Evolutionary conservation across 2,113 vertebrate species (phyloP).

Genomic region (Centrocercus urophasianus): DNA sequence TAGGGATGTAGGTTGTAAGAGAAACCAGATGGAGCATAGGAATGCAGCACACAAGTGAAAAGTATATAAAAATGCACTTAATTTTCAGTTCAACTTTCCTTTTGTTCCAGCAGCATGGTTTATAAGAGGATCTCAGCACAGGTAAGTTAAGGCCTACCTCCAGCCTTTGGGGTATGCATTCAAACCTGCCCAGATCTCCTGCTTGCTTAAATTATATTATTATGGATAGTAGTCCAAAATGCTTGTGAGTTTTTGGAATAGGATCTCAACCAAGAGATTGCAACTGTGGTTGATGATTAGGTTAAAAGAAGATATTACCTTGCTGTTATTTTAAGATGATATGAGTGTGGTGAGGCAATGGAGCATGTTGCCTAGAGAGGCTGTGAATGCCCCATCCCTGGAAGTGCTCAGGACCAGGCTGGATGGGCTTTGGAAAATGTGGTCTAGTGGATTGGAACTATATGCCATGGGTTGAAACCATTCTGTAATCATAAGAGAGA

Average conservation of each 20-base stretch:
- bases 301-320: not conserved
- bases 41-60: not conserved
- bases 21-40: slow-evolving; percentile 7
- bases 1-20: not conserved
- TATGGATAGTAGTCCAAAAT: not conserved
- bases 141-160: not conserved
- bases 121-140: not conserved
- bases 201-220: not conserved
- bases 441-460: not conserved
- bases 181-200: not conserved
- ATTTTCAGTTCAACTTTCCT: not conserved
- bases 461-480: not conserved
- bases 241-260: not conserved
- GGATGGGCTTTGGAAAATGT: not conserved
- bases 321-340: not conserved
- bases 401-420: not conserved
- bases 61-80: not conserved
- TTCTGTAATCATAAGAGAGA: not conserved
- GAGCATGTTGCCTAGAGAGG: not conserved
- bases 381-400: not conserved
- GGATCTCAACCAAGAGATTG: slow-evolving; percentile 6
- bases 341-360: not conserved
- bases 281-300: not conserved
- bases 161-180: not conserved
- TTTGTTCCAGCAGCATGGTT: not conserved